Evolutionary conservation across 2,113 vertebrate genomes (phyloP), one percentile per base, ranked within the genome.

Genomic region (Etia nguti): DNA sequence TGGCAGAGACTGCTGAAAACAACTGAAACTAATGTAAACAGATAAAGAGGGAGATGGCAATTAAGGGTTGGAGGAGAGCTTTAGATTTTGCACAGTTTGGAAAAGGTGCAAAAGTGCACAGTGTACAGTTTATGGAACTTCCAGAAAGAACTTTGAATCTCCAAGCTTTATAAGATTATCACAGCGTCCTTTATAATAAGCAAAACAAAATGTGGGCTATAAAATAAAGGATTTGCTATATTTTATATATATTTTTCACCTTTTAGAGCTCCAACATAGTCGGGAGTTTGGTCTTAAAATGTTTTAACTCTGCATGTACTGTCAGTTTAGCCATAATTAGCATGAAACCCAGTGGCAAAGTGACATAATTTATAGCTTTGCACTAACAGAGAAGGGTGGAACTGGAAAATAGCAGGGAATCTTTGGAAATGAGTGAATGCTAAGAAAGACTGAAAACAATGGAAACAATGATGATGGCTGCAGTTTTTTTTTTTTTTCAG

Each of bases 1-100:
- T 83, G 56, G 89, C 65, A 55, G 73, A 86, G 89, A 90, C 80
- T 80, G 83, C 10, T 88, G 70, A 89, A 93, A 95, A 91, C 50
- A 92, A 65, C 29, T 48, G 24, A 88, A 88, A 87, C 65, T 75
- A 90, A 34, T 87, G 81, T 56, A 94, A 90, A 92, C 80, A 86
- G 90, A 92, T 56, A 81, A 5, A 62, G 79, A 81, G 36, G 65
- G 24, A 82, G 48, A 82, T 81, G 48, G n/a, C 41, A 77, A 5
- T n/a, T 77, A 50, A 52, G 26, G 29, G 46, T 16, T 10, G 6
- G 29, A 6, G 8, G 24, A 20, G 48, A 68, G 10, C 24, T 36
- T 57, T n/a, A 24, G 55, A 31, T 81, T 62, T 62, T 24, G 13
- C 22, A 81, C 24, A 6, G 6, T 54, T 34, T 52, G 38, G 5